Evolutionary conservation across 2,113 vertebrate genomes (phyloP).

Genomic region (Petaurus breviceps): DNA sequence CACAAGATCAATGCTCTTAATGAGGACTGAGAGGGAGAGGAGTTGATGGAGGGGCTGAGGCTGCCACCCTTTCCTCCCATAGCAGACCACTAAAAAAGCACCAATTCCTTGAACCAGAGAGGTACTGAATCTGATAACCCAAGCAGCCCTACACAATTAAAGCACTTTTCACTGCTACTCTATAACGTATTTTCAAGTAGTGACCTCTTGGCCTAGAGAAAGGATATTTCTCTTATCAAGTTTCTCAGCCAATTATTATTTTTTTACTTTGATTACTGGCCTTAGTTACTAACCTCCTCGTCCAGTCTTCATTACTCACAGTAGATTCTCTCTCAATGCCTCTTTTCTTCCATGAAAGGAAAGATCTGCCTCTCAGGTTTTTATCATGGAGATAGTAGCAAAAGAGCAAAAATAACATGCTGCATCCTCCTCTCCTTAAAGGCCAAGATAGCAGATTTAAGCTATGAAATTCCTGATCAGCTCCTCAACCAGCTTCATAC

Average conservation of each 20-base stretch:
- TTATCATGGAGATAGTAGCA: neutral
- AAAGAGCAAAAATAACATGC: neutral
- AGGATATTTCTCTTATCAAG: neutral
- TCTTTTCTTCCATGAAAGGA: neutral
- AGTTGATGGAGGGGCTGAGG: neutral
- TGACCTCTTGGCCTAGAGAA: neutral
- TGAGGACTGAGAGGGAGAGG: neutral
- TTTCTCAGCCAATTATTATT: neutral
- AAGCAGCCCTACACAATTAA: neutral
- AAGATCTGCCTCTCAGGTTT: neutral
- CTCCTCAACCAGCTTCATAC: conserved; percentile 6
- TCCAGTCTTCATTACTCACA: neutral
- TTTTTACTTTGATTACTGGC: neutral
- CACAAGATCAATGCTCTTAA: neutral
- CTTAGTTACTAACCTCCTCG: neutral
- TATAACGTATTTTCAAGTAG: neutral
- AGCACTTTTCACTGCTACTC: neutral
- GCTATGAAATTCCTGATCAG: neutral
- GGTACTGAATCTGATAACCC: neutral
- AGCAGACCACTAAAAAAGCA: neutral
- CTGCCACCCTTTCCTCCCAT: neutral
- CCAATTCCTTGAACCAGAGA: neutral
- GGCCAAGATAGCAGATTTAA: neutral
- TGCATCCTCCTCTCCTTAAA: neutral
- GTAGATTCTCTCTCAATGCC: neutral